Conservation (phyloP, 1,140 invertebrate species). For the Hetaerina americana region DNA sequence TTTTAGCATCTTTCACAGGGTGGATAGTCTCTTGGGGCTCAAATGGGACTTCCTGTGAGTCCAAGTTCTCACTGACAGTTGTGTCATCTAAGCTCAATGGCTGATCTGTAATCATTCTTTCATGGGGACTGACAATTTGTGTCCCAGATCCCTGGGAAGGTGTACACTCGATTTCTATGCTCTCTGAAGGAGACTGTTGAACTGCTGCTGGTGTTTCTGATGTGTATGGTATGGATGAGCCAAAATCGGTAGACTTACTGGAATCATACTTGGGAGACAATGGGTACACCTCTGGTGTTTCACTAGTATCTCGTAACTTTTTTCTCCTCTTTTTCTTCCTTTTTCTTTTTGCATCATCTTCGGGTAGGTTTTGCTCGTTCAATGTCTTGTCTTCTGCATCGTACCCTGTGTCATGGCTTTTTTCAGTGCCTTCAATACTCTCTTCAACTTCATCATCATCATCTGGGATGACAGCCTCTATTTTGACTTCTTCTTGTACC, state of each 20-base stretch:
- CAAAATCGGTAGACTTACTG: too few relatives aligned
- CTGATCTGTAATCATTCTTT: background rate
- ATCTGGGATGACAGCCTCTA: too few relatives aligned
- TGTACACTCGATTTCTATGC: background rate
- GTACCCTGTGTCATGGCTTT: constrained; percentile 36
- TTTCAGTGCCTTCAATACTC: constrained; percentile 22
- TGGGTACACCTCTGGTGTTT: constrained; percentile 8
- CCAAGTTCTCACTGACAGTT: background rate
- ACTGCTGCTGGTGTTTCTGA: background rate
- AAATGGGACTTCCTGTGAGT: background rate
- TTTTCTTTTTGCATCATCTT: constrained; percentile 29
- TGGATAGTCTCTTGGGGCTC: background rate
- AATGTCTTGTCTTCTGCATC: constrained; percentile 42
- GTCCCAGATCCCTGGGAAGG: background rate
- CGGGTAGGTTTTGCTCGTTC: constrained; percentile 32
- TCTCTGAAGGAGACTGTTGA: too few relatives aligned
- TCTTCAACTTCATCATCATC: background rate
- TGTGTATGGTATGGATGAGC: too few relatives aligned
- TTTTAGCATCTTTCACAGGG: background rate
- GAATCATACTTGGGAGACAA: background rate
- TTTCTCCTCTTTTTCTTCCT: constrained; percentile 40
- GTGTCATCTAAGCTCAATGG: background rate
- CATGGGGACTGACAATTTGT: background rate
- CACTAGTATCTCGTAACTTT: constrained; percentile 26
- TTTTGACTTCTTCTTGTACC: too few relatives aligned